Base-by-base conservation (phyloP, 37 sponge, comb jelly and placozoan genomes). In the Spongilla lacustris region DNA sequence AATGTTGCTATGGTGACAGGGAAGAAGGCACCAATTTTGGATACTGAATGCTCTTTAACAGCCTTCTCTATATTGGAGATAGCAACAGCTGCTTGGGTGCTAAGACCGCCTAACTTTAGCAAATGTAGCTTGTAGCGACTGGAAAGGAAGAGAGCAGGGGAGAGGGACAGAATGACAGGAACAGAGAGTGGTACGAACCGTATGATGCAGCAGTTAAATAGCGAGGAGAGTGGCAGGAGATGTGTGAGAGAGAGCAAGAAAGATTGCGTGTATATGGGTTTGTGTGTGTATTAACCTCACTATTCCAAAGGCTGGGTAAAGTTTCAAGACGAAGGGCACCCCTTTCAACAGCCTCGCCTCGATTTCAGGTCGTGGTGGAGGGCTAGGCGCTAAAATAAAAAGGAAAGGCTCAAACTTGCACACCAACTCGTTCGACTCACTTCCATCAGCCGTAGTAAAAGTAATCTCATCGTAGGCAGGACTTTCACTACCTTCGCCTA, bases 1-100 rank as follows among this genome's bases (percentile, higher is more conserved):
- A 75, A 86, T 2, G 50, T 25, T 22, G 76, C 76, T 29, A 93
- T 72, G 38, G 87, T 80, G 75, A 93, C 84, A 0, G 94, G 94
- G 27, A 80, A 37, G 32, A 74, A 71, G 17, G 33, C 75, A 19
- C 74, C 19, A 25, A 66, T 87, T 66, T 87, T 46, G 23, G 80
- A 48, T 0, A 79, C 90, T 4, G 76, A 50, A 30, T 86, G 71
- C 21, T 75, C 17, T 4, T 81, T 48, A 34, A 93, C 24, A 21
- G 90, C 68, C 11, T 1, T 6, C 19, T 58, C 58, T 58, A 58
- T 58, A 58, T 58, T 14, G 19, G 58, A 58, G 0, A 58, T 58
- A 6, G 12, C 58, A 14, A 17, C 58, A 19, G 58, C 58, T 58
- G 58, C 58, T 58, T 58, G 58, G 58, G 14, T 58, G 58, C 19